Conservation (phyloP, 2,888 invertebrate species). For the Geotrupes spiniger region DNA sequence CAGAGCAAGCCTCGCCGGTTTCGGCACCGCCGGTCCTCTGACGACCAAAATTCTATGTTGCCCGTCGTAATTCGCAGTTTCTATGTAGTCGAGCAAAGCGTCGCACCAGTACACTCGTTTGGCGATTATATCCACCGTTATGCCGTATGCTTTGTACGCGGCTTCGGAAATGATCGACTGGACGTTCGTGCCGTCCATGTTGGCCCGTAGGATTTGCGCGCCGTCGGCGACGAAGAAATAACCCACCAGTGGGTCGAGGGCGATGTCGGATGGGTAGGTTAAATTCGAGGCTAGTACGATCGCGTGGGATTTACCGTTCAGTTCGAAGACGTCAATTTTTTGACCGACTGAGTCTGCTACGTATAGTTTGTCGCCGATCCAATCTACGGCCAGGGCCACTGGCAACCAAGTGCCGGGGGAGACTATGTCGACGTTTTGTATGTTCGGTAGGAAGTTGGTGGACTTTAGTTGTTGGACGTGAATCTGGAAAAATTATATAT, state of each 20-base stretch:
- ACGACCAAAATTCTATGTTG: slow-evolving; percentile 75
- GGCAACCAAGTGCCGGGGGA: slow-evolving; percentile 87
- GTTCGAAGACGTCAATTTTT: slow-evolving; percentile 91
- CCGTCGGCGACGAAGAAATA: slow-evolving; percentile 84
- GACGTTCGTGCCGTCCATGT: slow-evolving; percentile 91
- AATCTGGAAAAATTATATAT: slow-evolving; percentile 56
- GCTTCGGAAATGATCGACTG: slow-evolving; percentile 86
- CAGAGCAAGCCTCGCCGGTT: slow-evolving; percentile 76
- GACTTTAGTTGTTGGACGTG: slow-evolving; percentile 58
- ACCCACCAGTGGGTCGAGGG: slow-evolving; percentile 88
- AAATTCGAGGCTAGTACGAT: slow-evolving; percentile 89
- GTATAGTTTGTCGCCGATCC: slow-evolving; percentile 95
- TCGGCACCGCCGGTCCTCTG: slow-evolving; percentile 80
- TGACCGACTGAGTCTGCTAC: slow-evolving; percentile 91
- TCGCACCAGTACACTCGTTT: slow-evolving; percentile 96
- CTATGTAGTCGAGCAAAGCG: slow-evolving; percentile 90
- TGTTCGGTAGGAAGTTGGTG: slow-evolving; percentile 48
- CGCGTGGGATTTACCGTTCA: slow-evolving; percentile 83
- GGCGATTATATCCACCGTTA: slow-evolving; percentile 87
- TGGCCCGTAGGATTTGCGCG: slow-evolving; percentile 78
- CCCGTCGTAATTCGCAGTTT: slow-evolving; percentile 92
- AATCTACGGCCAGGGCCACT: slow-evolving; percentile 90
- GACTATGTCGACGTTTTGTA: slow-evolving; percentile 62
- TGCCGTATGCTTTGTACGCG: slow-evolving; percentile 89
- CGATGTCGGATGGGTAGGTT: slow-evolving; percentile 87